Base-by-base conservation (phyloP, 2,888 invertebrate species). In the Drosophila siamana region DNA sequence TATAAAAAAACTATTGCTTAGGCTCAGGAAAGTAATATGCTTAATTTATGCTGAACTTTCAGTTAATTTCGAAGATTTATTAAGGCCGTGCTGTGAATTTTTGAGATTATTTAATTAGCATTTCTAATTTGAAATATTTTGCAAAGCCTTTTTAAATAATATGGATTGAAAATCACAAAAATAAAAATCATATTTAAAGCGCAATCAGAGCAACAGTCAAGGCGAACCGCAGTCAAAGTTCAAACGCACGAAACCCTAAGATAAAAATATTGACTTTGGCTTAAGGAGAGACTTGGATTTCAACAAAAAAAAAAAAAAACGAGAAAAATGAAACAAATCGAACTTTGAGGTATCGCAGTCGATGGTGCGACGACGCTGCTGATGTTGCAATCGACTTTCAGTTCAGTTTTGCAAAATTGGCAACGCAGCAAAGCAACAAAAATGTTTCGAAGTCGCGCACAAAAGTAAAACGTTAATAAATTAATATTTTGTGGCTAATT, bases 401-500 rank as follows among this genome's bases (percentile, higher is more conserved):
- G 72, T 72, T 80, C 19, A 11, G 41, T 41, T 41, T 55, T 82
- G 81, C 75, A 54, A 86, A 86, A 81, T 77, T 66, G 11, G 57
- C 62, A 82, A 80, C 64, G 50, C 67, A 62, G 46, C 46, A 13
- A 44, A 63, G 28, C 60, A 63, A 66, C 40, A 68, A 59, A 68
- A 61, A 61, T 38, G 54, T 59, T 62, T 63, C 62, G 65, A 40
- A 47, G 62, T 62, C 30, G 7, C 13, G 19, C 19, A 2, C 33
- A 52, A 44, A 48, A 54, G 61, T 26, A 28, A 28, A 28, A 28
- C 33, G 66, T 62, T 70, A 69, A 74, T 84, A 86, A 86, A 86
- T 85, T 77, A 88, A 88, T 86, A 88, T 81, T 68, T 54, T 85
- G 63, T 66, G 36, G 69, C 70, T 79, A 79, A 88, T 85, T 84